These are phyloP conservation scores for Rhynchopsitta pachyrhyncha DNA, from an alignment of 2,113 vertebrate genomes.

Conservation along the genomic window DNA sequence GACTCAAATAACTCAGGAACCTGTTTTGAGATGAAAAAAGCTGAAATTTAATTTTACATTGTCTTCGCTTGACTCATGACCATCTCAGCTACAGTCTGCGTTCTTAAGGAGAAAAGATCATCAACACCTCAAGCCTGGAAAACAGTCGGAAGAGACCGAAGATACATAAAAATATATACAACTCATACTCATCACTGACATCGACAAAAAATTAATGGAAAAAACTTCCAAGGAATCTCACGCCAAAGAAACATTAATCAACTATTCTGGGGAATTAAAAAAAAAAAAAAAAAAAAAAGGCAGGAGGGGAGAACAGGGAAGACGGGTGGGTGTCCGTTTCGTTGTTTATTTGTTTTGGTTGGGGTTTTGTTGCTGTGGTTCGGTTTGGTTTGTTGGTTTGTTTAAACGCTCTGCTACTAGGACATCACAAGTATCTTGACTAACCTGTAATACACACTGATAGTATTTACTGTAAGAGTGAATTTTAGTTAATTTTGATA, in stretches of 20 bases:
- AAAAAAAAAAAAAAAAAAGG: not conserved
- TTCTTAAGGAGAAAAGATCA: not conserved
- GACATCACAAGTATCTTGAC: not conserved
- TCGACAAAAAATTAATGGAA: not conserved
- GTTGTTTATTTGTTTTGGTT: not conserved
- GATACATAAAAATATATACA: not conserved
- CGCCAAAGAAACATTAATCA: not conserved
- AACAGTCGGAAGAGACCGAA: not conserved
- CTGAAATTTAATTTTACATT: not conserved
- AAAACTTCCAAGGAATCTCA: not conserved
- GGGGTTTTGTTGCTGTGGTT: not conserved
- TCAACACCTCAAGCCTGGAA: not conserved
- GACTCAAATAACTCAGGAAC: not conserved
- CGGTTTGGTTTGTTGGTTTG: not conserved
- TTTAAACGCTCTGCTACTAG: not conserved
- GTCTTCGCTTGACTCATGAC: not conserved
- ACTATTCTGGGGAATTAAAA: not conserved
- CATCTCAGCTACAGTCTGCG: not conserved
- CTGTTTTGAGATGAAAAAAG: not conserved
- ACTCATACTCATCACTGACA: not conserved
- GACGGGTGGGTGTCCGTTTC: not conserved
- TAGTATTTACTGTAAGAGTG: not conserved
- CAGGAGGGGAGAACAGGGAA: not conserved
- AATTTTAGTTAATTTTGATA: not conserved
- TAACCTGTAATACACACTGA: not conserved